Conservation (phyloP, 2,888 invertebrate genomes). For the Falcaria lacertinaria region DNA sequence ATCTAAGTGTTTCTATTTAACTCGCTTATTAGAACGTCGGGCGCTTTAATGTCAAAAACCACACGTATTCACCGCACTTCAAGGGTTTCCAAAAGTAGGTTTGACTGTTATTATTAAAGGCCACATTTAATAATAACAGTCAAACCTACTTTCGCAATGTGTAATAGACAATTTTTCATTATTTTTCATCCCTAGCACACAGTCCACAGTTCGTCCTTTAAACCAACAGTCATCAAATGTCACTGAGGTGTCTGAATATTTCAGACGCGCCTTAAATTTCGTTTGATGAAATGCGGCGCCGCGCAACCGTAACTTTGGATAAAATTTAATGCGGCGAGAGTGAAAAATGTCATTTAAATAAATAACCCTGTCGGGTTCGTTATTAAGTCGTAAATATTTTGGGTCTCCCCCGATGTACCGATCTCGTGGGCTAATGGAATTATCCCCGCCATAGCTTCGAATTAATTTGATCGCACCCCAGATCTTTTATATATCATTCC, state of each 20-base stretch:
- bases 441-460: constrained; percentile 54
- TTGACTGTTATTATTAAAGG: no score
- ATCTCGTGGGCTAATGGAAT: constrained; percentile 54
- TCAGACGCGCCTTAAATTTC: not conserved
- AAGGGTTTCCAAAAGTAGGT: no score
- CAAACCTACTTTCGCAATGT: no score
- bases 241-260: not conserved
- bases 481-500: constrained; percentile 50
- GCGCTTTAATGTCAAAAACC: no score
- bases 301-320: not conserved
- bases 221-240: not conserved
- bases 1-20: no score
- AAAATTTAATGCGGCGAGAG: not conserved
- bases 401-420: constrained; percentile 27
- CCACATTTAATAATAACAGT: no score
- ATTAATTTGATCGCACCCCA: constrained; percentile 53
- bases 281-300: not conserved
- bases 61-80: no score
- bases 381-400: constrained; percentile 57
- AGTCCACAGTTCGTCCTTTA: not conserved
- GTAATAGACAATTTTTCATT: not conserved
- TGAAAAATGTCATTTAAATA: constrained; percentile 11
- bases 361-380: constrained; percentile 35
- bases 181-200: not conserved
- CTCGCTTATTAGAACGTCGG: no score